Evolutionary conservation across 2,113 vertebrate genomes (phyloP), one percentile per base, ranked within the genome.

Genomic region (Cathartes aura): DNA sequence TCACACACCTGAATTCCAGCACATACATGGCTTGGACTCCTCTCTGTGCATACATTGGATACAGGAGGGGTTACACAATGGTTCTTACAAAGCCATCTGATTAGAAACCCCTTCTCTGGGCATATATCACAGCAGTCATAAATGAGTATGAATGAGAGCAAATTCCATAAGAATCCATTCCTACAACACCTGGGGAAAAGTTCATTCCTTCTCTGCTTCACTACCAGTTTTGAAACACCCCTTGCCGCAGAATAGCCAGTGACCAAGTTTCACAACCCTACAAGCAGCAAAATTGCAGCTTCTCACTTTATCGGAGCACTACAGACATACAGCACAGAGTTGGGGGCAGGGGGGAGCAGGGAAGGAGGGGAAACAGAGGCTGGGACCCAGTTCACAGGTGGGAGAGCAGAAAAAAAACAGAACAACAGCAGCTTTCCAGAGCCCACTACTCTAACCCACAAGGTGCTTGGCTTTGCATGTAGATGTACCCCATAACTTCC

Each of bases 1-100:
- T 16, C 29, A 80, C 0, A 2, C 15, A 66, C 67, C 56, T 9
- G 17, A 9, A 52, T 79, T 79, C n/a, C 0, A 0, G 40, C 10
- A 79, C 23, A 38, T 23, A 36, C 29, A 20, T 21, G 36, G 59
- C 26, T 90, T 74, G 82, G 73, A 66, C 29, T 78, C 45, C 24
- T 90, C 29, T 68, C 73, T 50, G 29, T 20, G 27, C 43, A 23
- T 34, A 27, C 32, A 50, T 5, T 15, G 5, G 15, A 27, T 29
- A 60, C 45, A 78, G 59, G 11, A 74, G 15, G n/a, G 11, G 30
- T 50, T 83, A 81, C 45, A 56, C 30, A 84, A 32, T 6, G 23
- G 45, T 47, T 87, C 59, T 58, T 70, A 53, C 14, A 87, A 82
- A 76, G 16, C 21, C 16, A 38, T 70, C 23, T 52, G 36, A 89